phyloP scores from a whole-genome alignment of 2,113 vertebrate genomes.

The Protomyctophum bolini region DNA sequence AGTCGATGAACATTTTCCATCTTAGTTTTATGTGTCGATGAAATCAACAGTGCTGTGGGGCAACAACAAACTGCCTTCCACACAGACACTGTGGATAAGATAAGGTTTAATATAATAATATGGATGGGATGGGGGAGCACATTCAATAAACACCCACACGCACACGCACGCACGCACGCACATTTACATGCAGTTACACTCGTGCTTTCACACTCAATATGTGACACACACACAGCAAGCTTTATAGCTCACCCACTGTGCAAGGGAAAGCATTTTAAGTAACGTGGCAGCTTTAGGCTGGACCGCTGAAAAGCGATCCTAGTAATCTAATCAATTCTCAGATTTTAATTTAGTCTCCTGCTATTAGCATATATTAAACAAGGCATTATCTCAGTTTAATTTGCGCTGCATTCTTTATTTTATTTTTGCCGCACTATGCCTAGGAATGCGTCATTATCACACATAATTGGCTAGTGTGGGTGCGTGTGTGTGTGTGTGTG shows the following conservation, averaged over 20 bases:
- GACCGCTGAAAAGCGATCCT: constrained; percentile 43
- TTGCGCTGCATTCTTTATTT: constrained; percentile 26
- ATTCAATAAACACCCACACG: too few relatives aligned
- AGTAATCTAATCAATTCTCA: constrained; percentile 51
- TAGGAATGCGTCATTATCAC: neutral
- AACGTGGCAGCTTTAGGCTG: constrained; percentile 32
- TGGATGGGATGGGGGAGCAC: constrained; percentile 1
- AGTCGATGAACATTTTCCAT: too few relatives aligned
- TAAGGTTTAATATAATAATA: constrained; percentile 12
- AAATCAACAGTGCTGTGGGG: neutral
- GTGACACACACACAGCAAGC: constrained; percentile 39
- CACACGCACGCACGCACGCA: too few relatives aligned
- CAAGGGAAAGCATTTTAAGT: constrained; percentile 40
- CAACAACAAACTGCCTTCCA: constrained; percentile 4
- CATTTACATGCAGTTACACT: too few relatives aligned
- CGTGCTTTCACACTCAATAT: too few relatives aligned
- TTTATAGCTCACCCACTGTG: constrained; percentile 33
- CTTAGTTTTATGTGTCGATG: too few relatives aligned
- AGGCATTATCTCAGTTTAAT: constrained; percentile 42
- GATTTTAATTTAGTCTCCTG: constrained; percentile 45
- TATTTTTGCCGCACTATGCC: neutral
- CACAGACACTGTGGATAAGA: too few relatives aligned
- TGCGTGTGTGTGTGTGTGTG: too few relatives aligned
- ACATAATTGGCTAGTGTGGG: neutral
- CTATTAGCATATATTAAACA: constrained; percentile 58